Base-by-base conservation (phyloP, 2,888 invertebrate genomes). In the Cerastis leucographa region DNA sequence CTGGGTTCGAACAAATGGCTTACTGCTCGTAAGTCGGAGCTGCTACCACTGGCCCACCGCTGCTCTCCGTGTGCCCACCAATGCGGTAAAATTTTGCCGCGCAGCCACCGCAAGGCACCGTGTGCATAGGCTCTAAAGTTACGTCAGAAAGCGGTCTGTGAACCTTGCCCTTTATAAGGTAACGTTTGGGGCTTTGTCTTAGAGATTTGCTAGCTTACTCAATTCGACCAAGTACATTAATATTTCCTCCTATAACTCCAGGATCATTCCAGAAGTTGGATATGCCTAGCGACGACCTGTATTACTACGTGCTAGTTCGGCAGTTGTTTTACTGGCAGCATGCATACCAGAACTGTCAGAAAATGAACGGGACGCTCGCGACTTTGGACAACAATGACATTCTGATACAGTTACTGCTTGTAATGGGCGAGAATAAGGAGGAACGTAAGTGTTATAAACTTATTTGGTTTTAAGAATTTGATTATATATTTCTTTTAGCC, bases 401-500 rank as follows among this genome's bases (percentile, higher is more conserved):
- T 2, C 70, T 96, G 35, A 89, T 94, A 19, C 95, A 96, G 65
- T 77, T 96, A 29, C 74, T 96, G 40, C 80, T 96, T 2, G 86
- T 94, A 0, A 96, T 96, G 96, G 96, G 95, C 0, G 96, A 96
- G 82, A 95, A 94, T 89, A 94, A 92, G 78, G 93, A 96, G 0
- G 91, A 93, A 85, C 95, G 96, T 96, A 68, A 93, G 96, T 92
- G 14, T 44, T 40, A 25, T 6, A 19, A 46, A 35, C 40, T 29
- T 25, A 71, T 56, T 56, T 25, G 17, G 14, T 59, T 59, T 59
- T 17, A 8, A 7, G 56, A 17, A 29, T 17, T 56, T 56, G 14
- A 56, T 7, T 49, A 19, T 19, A 7, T 49, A 19, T 7, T 17
- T 17, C 17, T 17, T 49, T 49, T 49, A 19, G 8, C 49, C 49